Evolutionary conservation across 2,797 vertebrate species (phyloP), one percentile per base, ranked within the genome.

Genomic region (Pseudotriccus pelzelni): DNA sequence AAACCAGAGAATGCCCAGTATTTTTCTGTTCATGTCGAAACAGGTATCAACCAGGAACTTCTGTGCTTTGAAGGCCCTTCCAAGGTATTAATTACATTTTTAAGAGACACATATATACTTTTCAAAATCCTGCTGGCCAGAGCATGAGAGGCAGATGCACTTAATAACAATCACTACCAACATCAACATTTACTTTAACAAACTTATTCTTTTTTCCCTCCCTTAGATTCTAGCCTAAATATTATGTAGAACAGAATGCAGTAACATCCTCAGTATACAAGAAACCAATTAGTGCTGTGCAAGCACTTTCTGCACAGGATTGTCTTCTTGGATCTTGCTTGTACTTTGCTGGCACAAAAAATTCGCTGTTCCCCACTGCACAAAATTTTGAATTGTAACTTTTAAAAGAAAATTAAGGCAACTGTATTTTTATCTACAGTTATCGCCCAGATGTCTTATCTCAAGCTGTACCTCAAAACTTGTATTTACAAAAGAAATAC

Each of bases 391-490:
- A 84, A 84, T 37, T 4, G 7, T 44, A 90, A 67, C 9, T 63
- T 84, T 72, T 92, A 62, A 34, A 89, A 85, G 60, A 83, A 27
- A 89, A 83, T 84, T 77, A 87, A 87, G 30, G 46, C 15, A 73
- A 39, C 21, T 22, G 8, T 59, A 55, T 80, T 87, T 91, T 83
- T 66, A 72, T 66, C 63, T 76, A 36, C 49, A 50, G n/a, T 82
- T 84, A 44, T 78, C 88, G 36, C 43, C 83, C 49, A 39, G 30
- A 59, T 83, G 52, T 75, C 64, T 74, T 68, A 46, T 72, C 53
- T 91, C 52, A 92, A 84, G 25, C n/a, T 64, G 32, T 36, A 58
- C 64, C 91, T 96, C 66, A 93, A 88, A 94, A 84, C n/a, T 52
- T 39, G 10, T 50, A 72, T 90, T 93, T 84, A 50, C 44, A 82